These are phyloP conservation scores for Dione vanillae DNA, from an alignment of 2,888 invertebrate species.

Conservation along the genomic window DNA sequence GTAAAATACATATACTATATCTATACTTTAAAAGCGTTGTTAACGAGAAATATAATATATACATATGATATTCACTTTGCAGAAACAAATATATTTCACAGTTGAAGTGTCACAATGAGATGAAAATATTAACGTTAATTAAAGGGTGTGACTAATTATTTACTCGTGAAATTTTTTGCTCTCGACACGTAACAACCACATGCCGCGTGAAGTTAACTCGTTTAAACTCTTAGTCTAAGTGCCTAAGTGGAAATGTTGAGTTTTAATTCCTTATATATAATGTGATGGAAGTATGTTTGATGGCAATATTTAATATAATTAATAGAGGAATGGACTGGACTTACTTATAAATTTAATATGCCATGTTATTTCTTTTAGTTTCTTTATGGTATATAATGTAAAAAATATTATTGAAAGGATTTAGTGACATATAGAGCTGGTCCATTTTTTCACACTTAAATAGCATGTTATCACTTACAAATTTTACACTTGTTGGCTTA, in stretches of 20 bases:
- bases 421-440: too few species aligned
- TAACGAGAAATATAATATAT: too few species aligned
- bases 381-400: too few species aligned
- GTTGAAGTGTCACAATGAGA: background rate
- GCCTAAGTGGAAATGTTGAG: constrained; percentile 22
- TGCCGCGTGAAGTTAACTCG: constrained; percentile 29
- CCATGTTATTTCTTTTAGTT: too few species aligned
- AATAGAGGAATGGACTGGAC: too few species aligned
- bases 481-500: too few species aligned
- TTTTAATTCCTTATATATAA: constrained; percentile 16
- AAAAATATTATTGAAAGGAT: too few species aligned
- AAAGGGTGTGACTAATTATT: constrained; percentile 14
- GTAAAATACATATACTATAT: too few species aligned
- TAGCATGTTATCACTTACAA: background rate
- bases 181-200: constrained; percentile 17
- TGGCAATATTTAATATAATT: background rate
- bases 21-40: too few species aligned
- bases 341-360: too few species aligned
- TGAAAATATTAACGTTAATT: constrained; percentile 16
- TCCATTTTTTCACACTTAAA: background rate
- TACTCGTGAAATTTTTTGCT: constrained; percentile 6
- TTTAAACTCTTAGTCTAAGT: constrained; percentile 25
- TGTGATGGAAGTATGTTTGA: constrained; percentile 2
- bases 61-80: background rate
- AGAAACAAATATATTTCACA: background rate